Base-by-base conservation (phyloP, 2,113 vertebrate genomes). In the Terrapene triunguis region DNA sequence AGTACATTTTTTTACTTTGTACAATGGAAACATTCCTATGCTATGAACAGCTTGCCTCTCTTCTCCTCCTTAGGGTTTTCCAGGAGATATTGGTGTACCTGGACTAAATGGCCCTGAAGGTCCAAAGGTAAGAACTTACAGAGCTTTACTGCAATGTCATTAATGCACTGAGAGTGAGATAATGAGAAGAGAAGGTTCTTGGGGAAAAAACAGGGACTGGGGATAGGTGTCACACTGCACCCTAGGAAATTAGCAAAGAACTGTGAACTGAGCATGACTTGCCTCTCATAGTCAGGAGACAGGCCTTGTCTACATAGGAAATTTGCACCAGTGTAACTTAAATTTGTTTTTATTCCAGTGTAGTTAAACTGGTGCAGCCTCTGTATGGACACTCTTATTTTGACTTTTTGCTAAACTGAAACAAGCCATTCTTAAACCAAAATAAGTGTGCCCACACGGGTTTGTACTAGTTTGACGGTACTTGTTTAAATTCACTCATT, bases 81-180 rank as follows among this genome's bases (percentile, higher is more conserved):
- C 99, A 81, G 99, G 99, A 93, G 99, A 99, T 97, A 99, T 99
- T 96, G 99, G 99, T 51, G 89, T 98, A 83, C 99, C 99, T 95
- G 99, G 99, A 85, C 98, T 99, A 25, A 99, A 99, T 44, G 99
- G 99, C 89, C 99, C 99, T 76, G 99, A 98, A 95, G 99, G 99
- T 97, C 98, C 98, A 96, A 99, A 99, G 99, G 99, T 99, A 99
- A 97, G 95, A 78, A 65, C 57, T 2, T 48, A 44, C 90, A 55
- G n/a, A 95, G 89, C 78, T 1, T 54, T 91, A 10, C 29, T 11
- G 48, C 78, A 47, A 8, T 8, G 65, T 21, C 44, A 80, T 25
- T 65, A 88, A 87, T 85, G 12, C 24, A 94, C 16, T 53, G 51
- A 69, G 51, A 81, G n/a, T 29, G 25, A 55, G 12, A 42, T 42